Conservation (phyloP, 2,888 invertebrate genomes). For the Pelosia muscerda region DNA sequence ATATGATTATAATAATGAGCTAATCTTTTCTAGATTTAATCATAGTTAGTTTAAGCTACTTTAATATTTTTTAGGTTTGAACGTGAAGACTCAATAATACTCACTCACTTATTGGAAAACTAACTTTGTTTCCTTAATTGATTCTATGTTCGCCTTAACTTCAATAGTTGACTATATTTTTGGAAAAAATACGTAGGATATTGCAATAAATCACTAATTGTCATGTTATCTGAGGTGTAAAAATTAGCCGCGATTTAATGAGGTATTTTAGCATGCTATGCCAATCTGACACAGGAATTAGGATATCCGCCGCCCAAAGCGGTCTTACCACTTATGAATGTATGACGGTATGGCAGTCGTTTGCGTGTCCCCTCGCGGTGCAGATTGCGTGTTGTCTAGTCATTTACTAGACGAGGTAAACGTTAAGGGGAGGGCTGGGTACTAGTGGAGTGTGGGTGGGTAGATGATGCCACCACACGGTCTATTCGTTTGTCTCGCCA, state of each 20-base stretch:
- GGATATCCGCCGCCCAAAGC: conserved; percentile 72
- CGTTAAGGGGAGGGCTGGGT: conserved; percentile 52
- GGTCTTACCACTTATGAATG: conserved; percentile 59
- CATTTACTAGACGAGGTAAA: conserved; percentile 65
- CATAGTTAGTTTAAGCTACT: no score
- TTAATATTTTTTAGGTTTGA: no score
- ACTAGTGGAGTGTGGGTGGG: conserved; percentile 38
- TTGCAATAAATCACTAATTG: background rate
- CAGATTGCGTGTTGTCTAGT: conserved; percentile 70
- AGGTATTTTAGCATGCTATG: conserved; percentile 38
- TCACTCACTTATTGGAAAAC: no score
- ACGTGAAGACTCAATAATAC: no score
- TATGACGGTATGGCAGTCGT: conserved; percentile 52
- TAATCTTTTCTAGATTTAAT: no score
- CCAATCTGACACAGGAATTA: conserved; percentile 53
- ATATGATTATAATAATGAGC: no score
- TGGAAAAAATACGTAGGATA: background rate
- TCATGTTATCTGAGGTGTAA: background rate
- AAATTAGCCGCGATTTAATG: conserved; percentile 18
- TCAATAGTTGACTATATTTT: background rate
- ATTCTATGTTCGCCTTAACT: no score
- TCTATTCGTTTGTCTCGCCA: conserved; percentile 35
- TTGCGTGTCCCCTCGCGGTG: conserved; percentile 64
- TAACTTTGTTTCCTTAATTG: no score
- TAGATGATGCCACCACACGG: conserved; percentile 33